Conservation (phyloP, 1,140 invertebrate genomes). For the Diabrotica virgifera region DNA sequence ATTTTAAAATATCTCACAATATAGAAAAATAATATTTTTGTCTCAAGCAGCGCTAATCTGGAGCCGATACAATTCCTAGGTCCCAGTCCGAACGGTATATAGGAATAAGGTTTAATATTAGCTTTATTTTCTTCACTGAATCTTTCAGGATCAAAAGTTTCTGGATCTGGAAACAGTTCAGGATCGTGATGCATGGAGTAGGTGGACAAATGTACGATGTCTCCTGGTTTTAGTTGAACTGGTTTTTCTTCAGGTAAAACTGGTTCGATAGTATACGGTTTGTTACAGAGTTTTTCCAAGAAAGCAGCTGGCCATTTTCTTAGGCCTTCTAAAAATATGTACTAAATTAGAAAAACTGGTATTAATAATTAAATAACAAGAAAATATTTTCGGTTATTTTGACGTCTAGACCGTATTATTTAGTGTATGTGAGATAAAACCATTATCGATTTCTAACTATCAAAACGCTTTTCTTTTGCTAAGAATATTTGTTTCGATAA, state of each 20-base stretch:
- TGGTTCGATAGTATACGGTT: slow-evolving; percentile 50
- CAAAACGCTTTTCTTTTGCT: too few species aligned
- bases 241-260: slow-evolving; percentile 45
- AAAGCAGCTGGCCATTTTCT: slow-evolving; percentile 53
- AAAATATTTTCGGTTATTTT: too few species aligned
- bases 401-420: too few species aligned
- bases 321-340: slow-evolving; percentile 52
- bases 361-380: too few species aligned
- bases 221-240: slow-evolving; percentile 41
- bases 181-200: slow-evolving; percentile 31
- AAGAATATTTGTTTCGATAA: too few species aligned
- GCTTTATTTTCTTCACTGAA: too few species aligned
- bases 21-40: slow-evolving; percentile 40
- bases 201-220: slow-evolving; percentile 31
- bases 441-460: too few species aligned
- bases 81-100: slow-evolving; percentile 58
- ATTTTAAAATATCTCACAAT: slow-evolving; percentile 40
- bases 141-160: slow-evolving; percentile 20
- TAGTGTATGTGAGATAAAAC: too few species aligned
- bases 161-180: slow-evolving; percentile 31
- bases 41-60: slow-evolving; percentile 41
- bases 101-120: slow-evolving; percentile 49
- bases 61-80: slow-evolving; percentile 45
- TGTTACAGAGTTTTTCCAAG: slow-evolving; percentile 42
- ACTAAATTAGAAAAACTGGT: too few species aligned